These are phyloP conservation scores for Poeciliopsis infans DNA, from an alignment of 2,797 vertebrate genomes.

Conservation along the genomic window DNA sequence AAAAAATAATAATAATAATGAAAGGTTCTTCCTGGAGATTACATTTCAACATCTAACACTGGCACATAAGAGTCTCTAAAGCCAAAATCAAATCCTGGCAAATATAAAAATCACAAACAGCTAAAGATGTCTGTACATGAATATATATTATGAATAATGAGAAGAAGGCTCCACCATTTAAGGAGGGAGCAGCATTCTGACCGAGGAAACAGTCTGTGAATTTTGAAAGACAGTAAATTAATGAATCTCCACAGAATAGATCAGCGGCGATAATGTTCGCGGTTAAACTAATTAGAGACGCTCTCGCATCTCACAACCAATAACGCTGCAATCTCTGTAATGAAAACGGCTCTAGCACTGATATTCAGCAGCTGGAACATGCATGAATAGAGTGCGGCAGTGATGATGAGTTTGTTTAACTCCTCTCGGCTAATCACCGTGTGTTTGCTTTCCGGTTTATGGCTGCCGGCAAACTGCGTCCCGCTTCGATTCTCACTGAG, in stretches of 20 bases:
- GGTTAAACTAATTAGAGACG: constrained; percentile 4
- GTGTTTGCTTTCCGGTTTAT: not conserved
- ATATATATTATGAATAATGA: not conserved
- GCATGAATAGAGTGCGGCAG: not conserved
- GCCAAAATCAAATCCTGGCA: not conserved
- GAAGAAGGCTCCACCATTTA: not conserved
- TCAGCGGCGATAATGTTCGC: constrained; percentile 3
- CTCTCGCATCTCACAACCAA: not conserved
- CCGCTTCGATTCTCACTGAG: not conserved
- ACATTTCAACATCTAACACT: not conserved
- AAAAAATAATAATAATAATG: too few relatives aligned
- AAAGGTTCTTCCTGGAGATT: not conserved
- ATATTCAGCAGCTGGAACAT: not conserved
- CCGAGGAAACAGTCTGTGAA: not conserved
- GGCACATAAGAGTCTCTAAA: not conserved
- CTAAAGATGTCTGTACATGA: not conserved
- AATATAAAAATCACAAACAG: not conserved
- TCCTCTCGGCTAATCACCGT: not conserved
- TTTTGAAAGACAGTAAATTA: not conserved
- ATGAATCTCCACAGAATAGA: not conserved
- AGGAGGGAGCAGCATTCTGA: not conserved
- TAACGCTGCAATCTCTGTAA: constrained; percentile 4
- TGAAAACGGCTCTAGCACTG: not conserved
- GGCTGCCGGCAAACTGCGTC: not conserved
- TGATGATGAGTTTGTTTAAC: constrained; percentile 6